Base-by-base conservation (phyloP, 2,797 vertebrate species). In the Semotilus atromaculatus region DNA sequence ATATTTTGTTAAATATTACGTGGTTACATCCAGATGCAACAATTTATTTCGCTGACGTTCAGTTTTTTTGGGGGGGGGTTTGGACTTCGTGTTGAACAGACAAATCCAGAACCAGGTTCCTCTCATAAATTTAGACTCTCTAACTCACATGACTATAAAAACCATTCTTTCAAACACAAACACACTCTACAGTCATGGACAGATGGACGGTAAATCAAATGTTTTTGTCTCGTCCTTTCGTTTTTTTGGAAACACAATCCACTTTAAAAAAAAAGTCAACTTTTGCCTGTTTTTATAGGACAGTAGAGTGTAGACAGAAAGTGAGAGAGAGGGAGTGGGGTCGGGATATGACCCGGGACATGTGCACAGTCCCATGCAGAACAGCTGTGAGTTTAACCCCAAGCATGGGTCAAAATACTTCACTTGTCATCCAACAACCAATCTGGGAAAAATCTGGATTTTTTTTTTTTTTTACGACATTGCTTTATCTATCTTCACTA, bases 361-460 rank as follows among this genome's bases (percentile, higher is more conserved):
- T 18, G 43, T 73, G 18, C 71, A 53, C 31, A 14, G 73, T 36
- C 31, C 29, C 51, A 55, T 23, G 31, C 29, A 36, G 48, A 55
- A 36, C 48, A 75, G 21, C 73, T 75, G 72, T 38, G 51, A 36
- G 73, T 55, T 75, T 58, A 58, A 55, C 21, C 73, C 34, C 23
- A 21, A n/a, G 7, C 29, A 53, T 23, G 29, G 29, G 48, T 74
- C 31, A 75, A 36, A 55, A 23, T 34, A 51, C 16, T 29, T 48
- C 26, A 29, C 60, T 31, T 64, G 53, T 64, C 26, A 29, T 64
- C 26, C n/a, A 10, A n/a, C 53, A 58, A 10, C 53, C 53, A 58
- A 64, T 29, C 60, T 58, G n/a, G 23, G 13, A 11, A 58, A 58
- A 58, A 26, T n/a, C 2, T 0, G 21, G 34, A 11, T 10, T 21